Base-by-base conservation (phyloP, 2,888 invertebrate genomes). In the Arge pagana region DNA sequence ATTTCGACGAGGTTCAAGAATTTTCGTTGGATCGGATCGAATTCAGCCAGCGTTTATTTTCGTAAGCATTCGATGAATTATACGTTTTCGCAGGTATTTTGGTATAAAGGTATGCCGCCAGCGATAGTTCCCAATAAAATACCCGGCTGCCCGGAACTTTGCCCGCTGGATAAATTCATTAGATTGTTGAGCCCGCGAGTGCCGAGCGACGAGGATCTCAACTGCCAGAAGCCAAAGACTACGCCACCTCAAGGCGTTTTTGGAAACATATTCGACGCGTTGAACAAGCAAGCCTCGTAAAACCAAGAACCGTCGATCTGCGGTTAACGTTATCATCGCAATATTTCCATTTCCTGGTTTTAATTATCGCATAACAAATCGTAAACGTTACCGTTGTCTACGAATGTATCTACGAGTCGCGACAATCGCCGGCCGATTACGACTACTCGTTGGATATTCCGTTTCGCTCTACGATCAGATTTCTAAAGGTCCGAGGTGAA, bases 101-200 rank as follows among this genome's bases (percentile, higher is more conserved):
- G 81, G 58, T 65, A 79, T 10, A 63, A 67, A n/a, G 74, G 77
- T 19, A 78, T 80, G 1, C 79, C 79, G 1, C 71, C 76, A 0
- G 72, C 73, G 4, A 74, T 72, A 1, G 60, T 70, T 33, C 57
- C 75, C 0, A 67, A 83, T 21, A 70, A 70, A 0, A 71, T 84
- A 28, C 73, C 76, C 1, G 80, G 79, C 2, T 84, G 83, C 60
- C 77, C 77, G 1, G 50, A 64, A 3, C 64, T 80, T 6, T 85
- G 84, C 61, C 79, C 81, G 37, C 78, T 81, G 49, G 76, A 80
- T 8, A 76, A 72, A 30, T 83, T 84, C 60, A 60, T 77, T 6
- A 58, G 60, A 5, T 67, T 83, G 10, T 77, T 80, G 8, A 77
- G 76, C 62, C 77, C 79, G 50, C 78, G 79, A 31, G 74, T 78